Percentiles rank a stretch among this genome's conserved stretches.
Conservation (phyloP, 1,140 invertebrate genomes). For the Dendrolimus kikuchii region DNA sequence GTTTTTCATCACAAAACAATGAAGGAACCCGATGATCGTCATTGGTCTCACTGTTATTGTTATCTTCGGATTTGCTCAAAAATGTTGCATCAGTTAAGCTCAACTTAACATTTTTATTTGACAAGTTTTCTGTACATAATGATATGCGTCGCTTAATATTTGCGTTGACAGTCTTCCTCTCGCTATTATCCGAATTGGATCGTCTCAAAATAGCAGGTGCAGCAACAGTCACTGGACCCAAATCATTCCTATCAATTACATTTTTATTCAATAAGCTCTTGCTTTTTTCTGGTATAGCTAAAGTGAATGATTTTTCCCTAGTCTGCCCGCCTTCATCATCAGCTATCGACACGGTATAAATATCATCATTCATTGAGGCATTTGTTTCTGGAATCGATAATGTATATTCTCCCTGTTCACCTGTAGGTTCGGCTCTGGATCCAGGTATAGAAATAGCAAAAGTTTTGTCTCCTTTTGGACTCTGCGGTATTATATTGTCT, state of each 20-base stretch:
- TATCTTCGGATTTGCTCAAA: conserved; percentile 28
- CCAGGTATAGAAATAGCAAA: conserved; percentile 60
- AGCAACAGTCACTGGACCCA: conserved; percentile 34
- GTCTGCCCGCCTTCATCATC: conserved; percentile 54
- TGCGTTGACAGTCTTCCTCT: conserved; percentile 50
- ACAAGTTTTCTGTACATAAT: conserved; percentile 51
- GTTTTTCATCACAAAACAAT: conserved; percentile 67
- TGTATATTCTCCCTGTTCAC: conserved; percentile 64
- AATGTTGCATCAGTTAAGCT: conserved; percentile 19
- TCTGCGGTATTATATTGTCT: conserved; percentile 41
- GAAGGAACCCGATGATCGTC: conserved; percentile 65
- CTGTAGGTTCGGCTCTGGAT: conserved; percentile 64
- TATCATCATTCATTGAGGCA: conserved; percentile 65
- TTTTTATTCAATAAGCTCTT: conserved; percentile 63
- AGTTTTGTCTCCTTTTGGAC: conserved; percentile 46
- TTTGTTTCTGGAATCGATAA: conserved; percentile 69
- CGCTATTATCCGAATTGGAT: conserved; percentile 65
- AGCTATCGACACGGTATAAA: conserved; percentile 66
- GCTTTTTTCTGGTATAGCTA: conserved; percentile 65
- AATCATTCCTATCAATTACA: conserved; percentile 46
- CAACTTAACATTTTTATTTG: conserved; percentile 34
- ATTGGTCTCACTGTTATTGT: conserved; percentile 39
- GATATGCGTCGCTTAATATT: conserved; percentile 62
- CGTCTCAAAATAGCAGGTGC: conserved; percentile 64
- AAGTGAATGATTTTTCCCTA: conserved; percentile 57